These are phyloP conservation scores for Poeciliopsis turneri DNA, from an alignment of 2,797 vertebrate genomes.

Conservation along the genomic window DNA sequence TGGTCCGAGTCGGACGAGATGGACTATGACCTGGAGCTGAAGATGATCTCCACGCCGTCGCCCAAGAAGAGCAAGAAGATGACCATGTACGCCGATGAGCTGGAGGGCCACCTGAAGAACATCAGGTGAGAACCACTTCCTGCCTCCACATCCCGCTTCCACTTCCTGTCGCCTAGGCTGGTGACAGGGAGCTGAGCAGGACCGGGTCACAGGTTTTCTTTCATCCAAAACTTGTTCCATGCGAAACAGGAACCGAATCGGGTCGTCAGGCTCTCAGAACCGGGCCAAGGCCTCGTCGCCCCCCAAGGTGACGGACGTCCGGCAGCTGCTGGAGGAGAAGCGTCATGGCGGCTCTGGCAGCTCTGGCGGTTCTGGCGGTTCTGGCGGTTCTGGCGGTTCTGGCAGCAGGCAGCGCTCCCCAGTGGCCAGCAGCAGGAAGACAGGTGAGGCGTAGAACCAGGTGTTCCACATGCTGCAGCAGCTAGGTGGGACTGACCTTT, in stretches of 20 bases:
- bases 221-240: no score
- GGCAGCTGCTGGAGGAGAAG: conserved; percentile 94
- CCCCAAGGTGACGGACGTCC: conserved; percentile 89
- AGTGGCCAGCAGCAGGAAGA: conserved; percentile 77
- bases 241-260: conserved; percentile 87
- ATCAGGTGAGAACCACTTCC: conserved; percentile 82
- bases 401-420: conserved; percentile 68
- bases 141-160: no score
- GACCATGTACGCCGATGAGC: conserved; percentile 99
- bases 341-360: conserved; percentile 81
- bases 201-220: no score
- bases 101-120: conserved; percentile 90
- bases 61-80: conserved; percentile 99
- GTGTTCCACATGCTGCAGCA: no score
- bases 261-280: conserved; percentile 79
- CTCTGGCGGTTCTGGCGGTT: conserved; percentile 48
- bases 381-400: conserved; percentile 58
- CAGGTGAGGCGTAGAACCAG: conserved; percentile 76
- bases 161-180: no score
- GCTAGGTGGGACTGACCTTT: background rate
- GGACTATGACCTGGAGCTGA: conserved; percentile 98
- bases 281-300: conserved; percentile 80
- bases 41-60: conserved; percentile 98
- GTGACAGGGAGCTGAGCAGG: no score
- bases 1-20: conserved; percentile 95